Base-by-base conservation (phyloP, 1,140 invertebrate species). In the Drosophila arawakana region DNA sequence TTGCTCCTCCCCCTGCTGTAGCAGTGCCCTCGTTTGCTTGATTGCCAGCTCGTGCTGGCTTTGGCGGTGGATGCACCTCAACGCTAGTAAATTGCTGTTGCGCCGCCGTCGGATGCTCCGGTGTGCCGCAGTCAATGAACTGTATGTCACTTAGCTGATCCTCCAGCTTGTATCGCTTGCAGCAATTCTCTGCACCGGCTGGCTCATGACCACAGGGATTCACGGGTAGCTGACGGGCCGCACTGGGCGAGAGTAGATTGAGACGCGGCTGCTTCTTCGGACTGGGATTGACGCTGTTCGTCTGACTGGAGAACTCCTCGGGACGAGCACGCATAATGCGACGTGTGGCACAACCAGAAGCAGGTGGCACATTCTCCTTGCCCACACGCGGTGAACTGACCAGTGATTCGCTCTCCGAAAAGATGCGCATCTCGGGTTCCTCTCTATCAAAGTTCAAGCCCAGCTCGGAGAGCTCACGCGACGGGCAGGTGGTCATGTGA, bases 341-440 rank as follows among this genome's bases (percentile, higher is more conserved):
- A 15, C 93, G 84, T 5, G 92, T 90, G 30, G 90, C 82, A 43
- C 81, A 81, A 2, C 80, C 78, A 0, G 80, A 66, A 1, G 80
- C 73, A 35, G 83, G 84, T 10, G 91, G 91, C 41, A 92, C 84
- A 68, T 91, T 92, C 67, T 94, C 93, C 61, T 93, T 93, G 55
- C 93, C 93, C 21, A 94, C 91, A 44, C 93, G 90, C 7, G 94
- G 94, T 1, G 93, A 94, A 43, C 93, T 93, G 7, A 94, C 94
- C 46, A 95, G 70, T 44, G 95, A 95, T 77, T 97, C 97, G 90
- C 97, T 97, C 83, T 97, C 96, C 9, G 96, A 96, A 90, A 97
- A 96, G 93, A 97, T 97, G 80, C 96, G 94, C 94, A 96, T 96
- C 92, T 97, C 96, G 1, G 96, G 94, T 83, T 97, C 97, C 81